phyloP scores from a whole-genome alignment of 2,888 invertebrate species.

The Platycnemis pennipes region DNA sequence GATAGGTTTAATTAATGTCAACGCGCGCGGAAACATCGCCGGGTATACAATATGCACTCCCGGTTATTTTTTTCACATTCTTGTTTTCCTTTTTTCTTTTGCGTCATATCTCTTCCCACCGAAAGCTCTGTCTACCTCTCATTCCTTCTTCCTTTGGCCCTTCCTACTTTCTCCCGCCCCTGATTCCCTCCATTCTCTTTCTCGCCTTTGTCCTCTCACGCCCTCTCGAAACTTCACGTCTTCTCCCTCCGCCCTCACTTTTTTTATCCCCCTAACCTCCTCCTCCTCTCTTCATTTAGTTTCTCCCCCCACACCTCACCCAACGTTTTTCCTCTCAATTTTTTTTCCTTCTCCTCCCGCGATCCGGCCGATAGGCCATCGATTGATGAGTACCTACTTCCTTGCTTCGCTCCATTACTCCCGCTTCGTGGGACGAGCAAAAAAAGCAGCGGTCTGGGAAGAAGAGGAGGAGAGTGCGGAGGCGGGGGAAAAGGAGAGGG shows the following conservation, averaged over 20 bases:
- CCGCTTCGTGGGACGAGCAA: conserved; percentile 7
- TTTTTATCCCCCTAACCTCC: neutral
- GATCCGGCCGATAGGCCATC: conserved; percentile 40
- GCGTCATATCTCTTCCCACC: neutral
- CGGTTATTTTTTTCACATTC: neutral
- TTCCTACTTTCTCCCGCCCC: neutral
- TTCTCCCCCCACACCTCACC: neutral
- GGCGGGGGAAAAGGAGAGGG: neutral
- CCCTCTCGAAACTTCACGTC: neutral
- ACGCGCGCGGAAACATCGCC: too few relatives aligned
- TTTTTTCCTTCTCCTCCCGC: conserved; percentile 29
- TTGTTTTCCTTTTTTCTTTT: neutral
- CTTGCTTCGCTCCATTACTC: conserved; percentile 59
- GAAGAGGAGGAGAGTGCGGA: neutral
- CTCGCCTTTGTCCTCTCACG: neutral
- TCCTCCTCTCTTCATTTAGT: neutral
- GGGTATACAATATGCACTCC: neutral
- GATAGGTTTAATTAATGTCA: too few relatives aligned
- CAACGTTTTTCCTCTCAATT: neutral
- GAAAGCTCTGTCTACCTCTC: neutral
- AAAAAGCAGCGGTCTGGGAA: neutral
- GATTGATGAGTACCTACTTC: conserved; percentile 58
- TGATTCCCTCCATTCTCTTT: neutral
- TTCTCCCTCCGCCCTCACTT: neutral
- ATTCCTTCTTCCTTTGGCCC: neutral